A percentile compares a stretch with the other conserved stretches of the same genome.
Conservation (phyloP, 2,113 vertebrate species). For the Leptosomus discolor region DNA sequence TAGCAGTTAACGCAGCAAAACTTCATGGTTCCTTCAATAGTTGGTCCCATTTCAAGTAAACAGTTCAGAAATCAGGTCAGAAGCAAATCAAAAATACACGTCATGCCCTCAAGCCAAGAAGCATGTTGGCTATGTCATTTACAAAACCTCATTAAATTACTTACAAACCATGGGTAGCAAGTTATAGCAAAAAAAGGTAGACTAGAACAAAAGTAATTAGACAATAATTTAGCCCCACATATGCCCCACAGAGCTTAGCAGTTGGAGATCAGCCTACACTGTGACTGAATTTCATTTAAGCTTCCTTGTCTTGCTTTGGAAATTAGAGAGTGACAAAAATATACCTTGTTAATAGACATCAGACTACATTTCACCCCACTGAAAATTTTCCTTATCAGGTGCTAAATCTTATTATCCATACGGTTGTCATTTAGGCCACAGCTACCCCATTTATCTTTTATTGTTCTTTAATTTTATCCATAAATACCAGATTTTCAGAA, state of each 20-base stretch:
- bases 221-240: background rate
- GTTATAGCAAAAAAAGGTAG: background rate
- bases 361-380: background rate
- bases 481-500: conserved; percentile 21
- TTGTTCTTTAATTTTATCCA: conserved; percentile 51
- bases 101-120: conserved; percentile 20
- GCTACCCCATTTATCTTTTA: conserved; percentile 7
- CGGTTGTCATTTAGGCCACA: conserved; percentile 3
- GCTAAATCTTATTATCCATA: conserved; percentile 39
- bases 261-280: background rate
- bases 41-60: conserved; percentile 9
- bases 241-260: background rate
- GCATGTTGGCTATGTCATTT: background rate
- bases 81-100: background rate
- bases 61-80: conserved; percentile 4
- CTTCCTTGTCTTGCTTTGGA: background rate
- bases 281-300: conserved; percentile 29
- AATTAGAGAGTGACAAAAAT: conserved; percentile 18
- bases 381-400: background rate
- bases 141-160: conserved; percentile 20
- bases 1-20: background rate
- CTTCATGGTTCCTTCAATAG: background rate
- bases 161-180: background rate
- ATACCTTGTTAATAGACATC: conserved; percentile 18
- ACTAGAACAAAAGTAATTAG: conserved; percentile 37